Evolutionary conservation across 2,888 invertebrate genomes (phyloP).

Genomic region (Bedellia somnulentella): DNA sequence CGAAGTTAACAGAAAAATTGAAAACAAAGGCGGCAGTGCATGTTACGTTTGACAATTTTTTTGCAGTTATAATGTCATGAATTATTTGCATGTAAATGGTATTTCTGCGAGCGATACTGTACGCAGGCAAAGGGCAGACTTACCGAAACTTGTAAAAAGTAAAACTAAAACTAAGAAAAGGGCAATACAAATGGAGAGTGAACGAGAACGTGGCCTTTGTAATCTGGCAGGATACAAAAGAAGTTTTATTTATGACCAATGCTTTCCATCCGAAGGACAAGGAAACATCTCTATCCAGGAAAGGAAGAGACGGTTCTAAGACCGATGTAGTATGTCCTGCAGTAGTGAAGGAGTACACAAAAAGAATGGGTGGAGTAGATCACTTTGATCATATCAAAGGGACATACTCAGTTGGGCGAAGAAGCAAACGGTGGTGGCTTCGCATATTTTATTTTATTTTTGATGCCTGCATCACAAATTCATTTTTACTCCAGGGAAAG

Average conservation of each 20-base stretch:
- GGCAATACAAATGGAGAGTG: not conserved
- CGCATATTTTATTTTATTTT: slow-evolving; percentile 15
- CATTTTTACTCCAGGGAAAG: slow-evolving; percentile 7
- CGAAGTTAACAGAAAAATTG: not conserved
- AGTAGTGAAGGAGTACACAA: slow-evolving; percentile 10
- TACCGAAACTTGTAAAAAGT: not conserved
- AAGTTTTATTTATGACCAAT: no score
- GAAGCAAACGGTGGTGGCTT: slow-evolving; percentile 14
- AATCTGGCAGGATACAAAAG: no score
- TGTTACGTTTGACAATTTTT: slow-evolving; percentile 8
- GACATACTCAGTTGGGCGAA: slow-evolving; percentile 13
- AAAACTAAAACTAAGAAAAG: no score
- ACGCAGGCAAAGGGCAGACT: not conserved
- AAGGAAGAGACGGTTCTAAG: slow-evolving; percentile 7
- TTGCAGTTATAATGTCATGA: not conserved
- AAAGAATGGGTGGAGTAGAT: no score
- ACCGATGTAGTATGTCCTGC: no score
- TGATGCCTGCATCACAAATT: no score
- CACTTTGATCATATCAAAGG: no score
- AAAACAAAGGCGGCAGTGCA: slow-evolving; percentile 3
- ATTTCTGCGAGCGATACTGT: slow-evolving; percentile 1
- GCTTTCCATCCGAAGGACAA: not conserved
- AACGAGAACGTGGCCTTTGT: not conserved
- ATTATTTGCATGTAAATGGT: no score
- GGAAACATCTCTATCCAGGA: not conserved